Evolutionary conservation across 2,888 invertebrate species (phyloP).

Genomic region (Eurois occulta): DNA sequence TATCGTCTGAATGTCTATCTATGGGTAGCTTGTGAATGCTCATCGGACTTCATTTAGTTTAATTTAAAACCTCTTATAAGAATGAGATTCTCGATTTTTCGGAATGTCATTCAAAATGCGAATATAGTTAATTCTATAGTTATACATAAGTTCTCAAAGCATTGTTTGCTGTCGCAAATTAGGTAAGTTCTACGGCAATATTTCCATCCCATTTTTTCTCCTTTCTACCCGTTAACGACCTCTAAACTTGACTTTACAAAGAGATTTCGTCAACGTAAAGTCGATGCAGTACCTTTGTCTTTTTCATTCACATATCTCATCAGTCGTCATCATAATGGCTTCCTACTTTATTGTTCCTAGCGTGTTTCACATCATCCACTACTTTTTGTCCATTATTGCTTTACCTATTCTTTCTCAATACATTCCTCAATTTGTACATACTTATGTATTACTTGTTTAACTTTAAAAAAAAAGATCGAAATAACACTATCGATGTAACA

Average conservation of each 20-base stretch:
- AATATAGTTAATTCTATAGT: background rate
- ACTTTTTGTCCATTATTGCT: background rate
- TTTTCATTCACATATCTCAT: background rate
- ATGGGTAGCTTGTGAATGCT: slow-evolving; percentile 7
- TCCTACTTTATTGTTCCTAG: background rate
- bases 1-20: slow-evolving; percentile 10
- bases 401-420: background rate
- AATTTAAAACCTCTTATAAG: background rate
- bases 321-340: background rate
- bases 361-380: background rate
- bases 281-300: background rate
- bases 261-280: background rate
- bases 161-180: no score
- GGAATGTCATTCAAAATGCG: background rate
- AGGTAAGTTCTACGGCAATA: background rate
- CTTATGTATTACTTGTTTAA: background rate
- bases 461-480: slow-evolving; percentile 4
- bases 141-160: background rate
- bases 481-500: slow-evolving; percentile 4
- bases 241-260: background rate
- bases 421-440: background rate
- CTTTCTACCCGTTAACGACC: background rate
- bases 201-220: background rate
- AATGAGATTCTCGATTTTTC: background rate
- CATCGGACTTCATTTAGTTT: background rate